A percentile compares a stretch with the other conserved stretches of the same genome.
phyloP scores from a whole-genome alignment of 1,140 invertebrate genomes.

The Stegodyphus mimosarum region DNA sequence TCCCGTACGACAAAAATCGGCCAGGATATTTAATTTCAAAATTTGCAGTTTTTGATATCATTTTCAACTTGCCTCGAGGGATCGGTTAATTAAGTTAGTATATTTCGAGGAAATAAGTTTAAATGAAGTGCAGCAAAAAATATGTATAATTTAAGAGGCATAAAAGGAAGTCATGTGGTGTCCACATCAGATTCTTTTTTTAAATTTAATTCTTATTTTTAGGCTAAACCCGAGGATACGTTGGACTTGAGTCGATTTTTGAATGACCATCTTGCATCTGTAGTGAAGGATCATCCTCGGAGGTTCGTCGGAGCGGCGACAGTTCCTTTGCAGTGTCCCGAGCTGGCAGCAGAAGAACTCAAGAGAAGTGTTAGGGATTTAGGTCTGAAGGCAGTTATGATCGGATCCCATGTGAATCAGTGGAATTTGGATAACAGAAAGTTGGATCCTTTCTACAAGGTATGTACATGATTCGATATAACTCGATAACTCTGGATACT shows the following conservation, averaged over 20 bases:
- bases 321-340: constrained; percentile 73
- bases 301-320: constrained; percentile 74
- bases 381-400: constrained; percentile 73
- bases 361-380: constrained; percentile 71
- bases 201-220: constrained; percentile 3
- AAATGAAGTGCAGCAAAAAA: too few relatives aligned
- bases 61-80: too few relatives aligned
- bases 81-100: too few relatives aligned
- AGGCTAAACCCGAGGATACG: constrained; percentile 74
- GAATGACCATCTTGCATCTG: constrained; percentile 72
- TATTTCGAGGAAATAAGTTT: too few relatives aligned
- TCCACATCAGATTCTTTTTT: too few relatives aligned
- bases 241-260: constrained; percentile 71
- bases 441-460: constrained; percentile 73
- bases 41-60: too few relatives aligned
- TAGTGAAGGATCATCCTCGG: constrained; percentile 70
- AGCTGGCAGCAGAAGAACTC: constrained; percentile 72
- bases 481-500: too few relatives aligned
- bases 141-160: too few relatives aligned
- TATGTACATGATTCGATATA: constrained; percentile 63
- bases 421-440: constrained; percentile 74
- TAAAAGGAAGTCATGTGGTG: too few relatives aligned
- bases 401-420: constrained; percentile 75
- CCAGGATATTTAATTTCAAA: too few relatives aligned
- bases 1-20: too few relatives aligned